These are phyloP conservation scores for Crotophaga sulcirostris DNA, from an alignment of 2,113 vertebrate genomes.

Conservation along the genomic window DNA sequence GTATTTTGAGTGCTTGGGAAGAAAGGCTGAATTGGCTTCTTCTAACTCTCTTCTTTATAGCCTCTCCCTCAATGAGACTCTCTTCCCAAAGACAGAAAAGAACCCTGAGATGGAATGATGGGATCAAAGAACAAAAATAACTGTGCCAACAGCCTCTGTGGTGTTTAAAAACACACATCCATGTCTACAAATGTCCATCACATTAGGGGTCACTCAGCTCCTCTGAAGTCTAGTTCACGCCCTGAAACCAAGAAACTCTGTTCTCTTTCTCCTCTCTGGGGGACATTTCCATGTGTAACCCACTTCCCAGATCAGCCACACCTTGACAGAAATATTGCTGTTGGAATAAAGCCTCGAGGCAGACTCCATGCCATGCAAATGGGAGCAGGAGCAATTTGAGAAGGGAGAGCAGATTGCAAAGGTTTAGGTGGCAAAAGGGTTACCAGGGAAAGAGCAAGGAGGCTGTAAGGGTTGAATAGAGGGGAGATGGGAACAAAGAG, in stretches of 20 bases:
- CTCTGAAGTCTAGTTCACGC: background rate
- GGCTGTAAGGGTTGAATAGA: background rate
- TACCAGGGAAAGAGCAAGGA: background rate
- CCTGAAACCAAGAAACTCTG: background rate
- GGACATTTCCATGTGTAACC: background rate
- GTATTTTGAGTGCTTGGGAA: background rate
- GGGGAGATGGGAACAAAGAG: background rate
- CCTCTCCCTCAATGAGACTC: background rate
- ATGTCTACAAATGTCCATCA: background rate
- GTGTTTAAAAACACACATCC: background rate
- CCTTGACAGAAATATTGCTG: background rate
- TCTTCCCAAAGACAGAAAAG: background rate
- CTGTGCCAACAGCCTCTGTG: background rate
- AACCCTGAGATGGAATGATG: background rate
- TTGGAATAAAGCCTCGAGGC: background rate
- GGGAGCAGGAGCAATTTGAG: background rate
- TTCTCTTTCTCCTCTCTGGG: background rate
- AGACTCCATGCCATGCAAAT: rapidly evolving
- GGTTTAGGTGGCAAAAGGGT: background rate
- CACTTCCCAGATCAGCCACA: background rate
- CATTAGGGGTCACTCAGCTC: background rate
- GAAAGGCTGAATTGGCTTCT: background rate
- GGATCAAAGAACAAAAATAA: background rate
- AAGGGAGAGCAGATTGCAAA: background rate
- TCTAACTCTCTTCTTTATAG: background rate